These are phyloP conservation scores for Drosophila mercatorum DNA, from an alignment of 2,888 invertebrate species.

Conservation along the genomic window DNA sequence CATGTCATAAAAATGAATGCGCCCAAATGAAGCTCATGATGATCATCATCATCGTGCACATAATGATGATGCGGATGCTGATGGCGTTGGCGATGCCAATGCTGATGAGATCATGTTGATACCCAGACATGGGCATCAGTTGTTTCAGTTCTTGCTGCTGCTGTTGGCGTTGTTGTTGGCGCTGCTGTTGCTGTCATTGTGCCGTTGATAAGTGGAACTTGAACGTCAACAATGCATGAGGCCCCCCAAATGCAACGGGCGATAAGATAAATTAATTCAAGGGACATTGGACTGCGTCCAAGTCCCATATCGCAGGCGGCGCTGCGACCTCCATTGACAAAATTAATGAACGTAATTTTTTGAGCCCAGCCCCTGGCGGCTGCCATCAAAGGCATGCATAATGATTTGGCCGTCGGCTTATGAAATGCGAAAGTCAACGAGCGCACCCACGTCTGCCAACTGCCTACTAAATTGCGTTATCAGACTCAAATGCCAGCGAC, in stretches of 20 bases:
- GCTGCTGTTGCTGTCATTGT: slow-evolving; percentile 19
- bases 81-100: slow-evolving; percentile 14
- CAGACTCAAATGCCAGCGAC: slow-evolving; percentile 25
- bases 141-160: slow-evolving; percentile 7
- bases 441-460: slow-evolving; percentile 17
- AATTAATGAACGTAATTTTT: slow-evolving; percentile 68
- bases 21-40: slow-evolving; percentile 62
- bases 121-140: slow-evolving; percentile 20
- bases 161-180: slow-evolving; percentile 10
- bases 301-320: background rate
- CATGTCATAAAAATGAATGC: slow-evolving; percentile 65
- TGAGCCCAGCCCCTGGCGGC: slow-evolving; percentile 4
- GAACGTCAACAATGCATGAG: slow-evolving; percentile 73
- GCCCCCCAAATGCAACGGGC: slow-evolving; percentile 51
- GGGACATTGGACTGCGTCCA: slow-evolving; percentile 5
- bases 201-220: slow-evolving; percentile 71
- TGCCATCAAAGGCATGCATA: slow-evolving; percentile 67
- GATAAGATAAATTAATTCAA: slow-evolving; percentile 79
- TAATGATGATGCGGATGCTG: slow-evolving; percentile 13
- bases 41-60: slow-evolving; percentile 15
- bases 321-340: slow-evolving; percentile 10
- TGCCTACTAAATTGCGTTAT: slow-evolving; percentile 48
- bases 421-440: slow-evolving; percentile 57
- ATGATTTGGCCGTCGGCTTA: slow-evolving; percentile 67
- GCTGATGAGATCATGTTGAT: slow-evolving; percentile 43